Percentiles rank a stretch among this genome's conserved stretches.
Conservation (phyloP, 2,797 vertebrate species). For the Cirrhinus molitorella region DNA sequence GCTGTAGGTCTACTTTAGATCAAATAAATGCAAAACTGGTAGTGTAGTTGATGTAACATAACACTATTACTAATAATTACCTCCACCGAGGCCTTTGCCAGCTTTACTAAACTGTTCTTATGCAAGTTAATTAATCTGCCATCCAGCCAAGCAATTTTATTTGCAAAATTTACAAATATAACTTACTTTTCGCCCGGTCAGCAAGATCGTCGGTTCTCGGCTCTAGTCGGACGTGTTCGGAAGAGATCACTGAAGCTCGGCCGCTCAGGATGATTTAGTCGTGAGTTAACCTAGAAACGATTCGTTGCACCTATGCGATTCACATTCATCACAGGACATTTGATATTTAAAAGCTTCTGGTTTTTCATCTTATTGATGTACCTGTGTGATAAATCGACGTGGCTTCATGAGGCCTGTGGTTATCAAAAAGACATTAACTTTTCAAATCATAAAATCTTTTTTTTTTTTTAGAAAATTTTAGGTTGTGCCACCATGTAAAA, state of each 20-base stretch:
- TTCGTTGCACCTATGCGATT: not conserved
- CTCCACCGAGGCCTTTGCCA: too few relatives aligned
- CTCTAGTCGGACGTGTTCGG: not conserved
- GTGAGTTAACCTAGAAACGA: not conserved
- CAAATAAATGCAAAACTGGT: too few relatives aligned
- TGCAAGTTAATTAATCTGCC: too few relatives aligned
- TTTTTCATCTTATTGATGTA: too few relatives aligned
- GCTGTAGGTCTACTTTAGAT: too few relatives aligned
- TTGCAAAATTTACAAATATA: not conserved
- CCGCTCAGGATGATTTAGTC: too few relatives aligned
- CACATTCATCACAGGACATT: not conserved
- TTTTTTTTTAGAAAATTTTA: too few relatives aligned
- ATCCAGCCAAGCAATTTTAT: too few relatives aligned
- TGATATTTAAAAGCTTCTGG: not conserved
- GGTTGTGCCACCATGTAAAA: constrained; percentile 73
- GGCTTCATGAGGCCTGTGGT: not conserved
- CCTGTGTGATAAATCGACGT: too few relatives aligned
- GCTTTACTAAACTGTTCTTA: too few relatives aligned
- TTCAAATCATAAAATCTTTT: constrained; percentile 70
- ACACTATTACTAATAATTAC: too few relatives aligned
- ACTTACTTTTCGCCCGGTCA: not conserved
- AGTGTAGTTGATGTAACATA: too few relatives aligned
- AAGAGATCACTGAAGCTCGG: not conserved
- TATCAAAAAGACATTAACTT: not conserved
- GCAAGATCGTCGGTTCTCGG: not conserved